Evolutionary conservation across 2,888 invertebrate species (phyloP), one percentile per base, ranked within the genome.

Genomic region (Aphidius colemani): DNA sequence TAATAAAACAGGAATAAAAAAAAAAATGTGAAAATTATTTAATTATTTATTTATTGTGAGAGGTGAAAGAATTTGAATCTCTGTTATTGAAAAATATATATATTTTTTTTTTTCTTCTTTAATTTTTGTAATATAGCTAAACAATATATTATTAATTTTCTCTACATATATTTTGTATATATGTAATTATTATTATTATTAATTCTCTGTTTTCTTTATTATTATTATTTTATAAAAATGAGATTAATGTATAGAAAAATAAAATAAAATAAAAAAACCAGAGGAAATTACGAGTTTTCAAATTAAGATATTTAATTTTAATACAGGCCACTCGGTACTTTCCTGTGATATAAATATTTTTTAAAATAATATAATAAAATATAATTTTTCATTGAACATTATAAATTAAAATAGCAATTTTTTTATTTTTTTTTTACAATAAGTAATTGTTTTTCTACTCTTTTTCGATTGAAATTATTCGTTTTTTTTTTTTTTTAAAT

Each of bases 41-140:
- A 81, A 80, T 80, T 80, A 81, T 81, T 81, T 81, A 81, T 81
- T 81, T 81, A 80, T 81, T 81, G 73, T 74, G 74, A 76, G 18
- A 72, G 74, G 76, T 76, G 80, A 74, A 75, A 74, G 71, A 74
- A 79, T 72, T 71, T 70, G 75, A 79, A 81, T 81, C 79, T 80
- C 79, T 76, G 73, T 71, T 71, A 69, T 65, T 72, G 72, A 69
- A 72, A 69, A 74, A 72, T 68, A 71, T 67, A 73, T 72, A 72
- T 70, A 71, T 70, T 73, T 70, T 73, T 71, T 73, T 61, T 70
- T 73, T 77, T n/a, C n/a, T 64, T 56, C 57, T 56, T 78, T 77
- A 75, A 76, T 75, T 70, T 66, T 74, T 77, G 78, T 78, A 78
- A 78, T 76, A 78, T 78, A 78, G 72, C 76, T 64, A 66, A 64